Base-by-base conservation (phyloP, 2,113 vertebrate genomes). In the Thamnaconus septentrionalis region DNA sequence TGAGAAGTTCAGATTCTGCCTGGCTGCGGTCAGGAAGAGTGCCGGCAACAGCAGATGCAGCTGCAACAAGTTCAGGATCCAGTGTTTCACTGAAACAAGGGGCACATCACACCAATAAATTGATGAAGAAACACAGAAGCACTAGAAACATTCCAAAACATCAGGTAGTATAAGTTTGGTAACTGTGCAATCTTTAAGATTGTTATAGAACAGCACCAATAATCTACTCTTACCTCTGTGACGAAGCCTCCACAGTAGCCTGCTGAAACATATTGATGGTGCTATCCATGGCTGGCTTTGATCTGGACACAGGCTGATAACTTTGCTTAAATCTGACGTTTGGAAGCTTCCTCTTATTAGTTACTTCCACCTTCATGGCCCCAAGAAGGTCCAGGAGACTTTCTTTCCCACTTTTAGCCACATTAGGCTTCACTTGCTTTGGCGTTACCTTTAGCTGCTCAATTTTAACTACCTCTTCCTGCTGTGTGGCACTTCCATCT, bases 291-390 rank as follows among this genome's bases (percentile, higher is more conserved):
- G 10, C 73, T 18, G 60, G 43, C 5, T 61, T 59, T 6, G 70
- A 41, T 5, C 11, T 56, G 1, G 40, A 31, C 3, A 41, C 3
- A 4, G 76, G 70, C 1, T 85, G 77, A 70, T 66, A 78, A 7
- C 2, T 56, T 31, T 81, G 82, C 8, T 40, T 81, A 6, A n/a
- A 18, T 62, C 89, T 93, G 31, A 82, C 4, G 0, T 53, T 48
- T 59, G 83, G 85, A 2, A 91, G 71, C 43, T 83, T 93, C 53
- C 73, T 90, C 77, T 87, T 93, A 75, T 78, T 90, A 40, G 85
- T 95, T 59, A 93, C 84, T 60, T 96, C 93, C 45, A 97, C 91
- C 69, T 94, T 96, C 96, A 97, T 98, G 58, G 53, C 62, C 63
- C 91, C 88, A 42, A 99, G 91, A 44, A 98, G 76, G 6, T 87